Conservation (phyloP, 1,140 invertebrate genomes). For the Neotoxoptera formosana region DNA sequence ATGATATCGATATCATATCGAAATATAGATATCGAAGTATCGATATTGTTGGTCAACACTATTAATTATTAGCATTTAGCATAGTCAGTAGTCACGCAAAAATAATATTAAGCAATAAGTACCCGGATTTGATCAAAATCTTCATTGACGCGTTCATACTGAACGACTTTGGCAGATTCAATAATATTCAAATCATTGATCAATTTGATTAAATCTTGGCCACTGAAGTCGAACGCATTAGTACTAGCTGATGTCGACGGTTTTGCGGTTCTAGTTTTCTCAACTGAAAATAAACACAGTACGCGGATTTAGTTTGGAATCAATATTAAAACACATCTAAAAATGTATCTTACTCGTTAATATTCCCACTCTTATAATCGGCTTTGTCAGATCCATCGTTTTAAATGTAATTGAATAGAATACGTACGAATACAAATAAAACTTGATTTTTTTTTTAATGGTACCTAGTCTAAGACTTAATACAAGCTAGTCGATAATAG, state of each 20-base stretch:
- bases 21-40: too few species aligned
- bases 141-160: conserved; percentile 27
- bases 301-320: background rate
- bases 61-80: background rate
- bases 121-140: conserved; percentile 34
- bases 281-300: background rate
- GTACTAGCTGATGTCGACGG: background rate
- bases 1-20: too few species aligned
- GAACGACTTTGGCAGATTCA: background rate
- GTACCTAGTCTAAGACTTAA: background rate
- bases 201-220: background rate
- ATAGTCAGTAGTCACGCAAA: background rate
- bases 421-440: background rate
- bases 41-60: too few species aligned
- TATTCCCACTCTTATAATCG: conserved; percentile 2
- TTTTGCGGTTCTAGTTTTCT: conserved; percentile 31
- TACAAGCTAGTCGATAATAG: background rate
- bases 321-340: background rate
- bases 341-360: background rate
- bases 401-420: background rate
- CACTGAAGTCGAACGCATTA: conserved; percentile 16
- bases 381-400: background rate
- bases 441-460: background rate
- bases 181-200: background rate
- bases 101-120: background rate